Base-by-base conservation (phyloP, 2,888 invertebrate genomes). In the Sthenelais limicola region DNA sequence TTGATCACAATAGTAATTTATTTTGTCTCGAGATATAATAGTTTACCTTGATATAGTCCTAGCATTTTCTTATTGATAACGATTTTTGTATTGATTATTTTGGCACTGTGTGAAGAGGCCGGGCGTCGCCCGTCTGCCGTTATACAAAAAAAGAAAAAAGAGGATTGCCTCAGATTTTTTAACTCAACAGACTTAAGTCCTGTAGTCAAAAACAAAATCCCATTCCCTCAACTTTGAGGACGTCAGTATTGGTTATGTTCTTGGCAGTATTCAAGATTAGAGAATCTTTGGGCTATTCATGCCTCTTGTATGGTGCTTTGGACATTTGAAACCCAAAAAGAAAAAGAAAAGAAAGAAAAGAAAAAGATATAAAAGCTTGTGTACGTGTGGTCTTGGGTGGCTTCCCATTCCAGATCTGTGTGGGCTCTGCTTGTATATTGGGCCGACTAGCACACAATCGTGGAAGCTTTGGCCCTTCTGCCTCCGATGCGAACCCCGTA, bases 381-480 rank as follows among this genome's bases (percentile, higher is more conserved):
- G 62, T 62, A 62, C 62, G 62, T 62, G 62, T 62, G 62, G 62
- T 62, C 62, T 54, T 70, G 70, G 70, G 70, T 70, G 70, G 70
- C 52, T 70, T 38, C 52, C 62, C 38, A 26, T 70, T 70, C 52
- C 51, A 70, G 70, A 51, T 70, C 70, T 70, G 33, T 70, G 70
- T 70, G 70, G 70, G 70, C 21, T 35, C 56, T 70, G 70, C 51
- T 70, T 70, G 35, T 32, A 9, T 70, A 43, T 70, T 51, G 51
- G 51, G 70, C 70, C 62, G 43, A 18, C 51, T 54, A 70, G 54
- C 52, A 70, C 70, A 70, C 35, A 52, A 28, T 56, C 70, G 70
- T 70, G 70, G 70, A 70, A 52, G 70, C 54, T 70, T 43, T 70
- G 70, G 70, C 70, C 70, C 70, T 52, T 54, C 70, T 70, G 70